These are phyloP conservation scores for Equus quagga DNA, from an alignment of 2,113 vertebrate genomes.

Conservation along the genomic window DNA sequence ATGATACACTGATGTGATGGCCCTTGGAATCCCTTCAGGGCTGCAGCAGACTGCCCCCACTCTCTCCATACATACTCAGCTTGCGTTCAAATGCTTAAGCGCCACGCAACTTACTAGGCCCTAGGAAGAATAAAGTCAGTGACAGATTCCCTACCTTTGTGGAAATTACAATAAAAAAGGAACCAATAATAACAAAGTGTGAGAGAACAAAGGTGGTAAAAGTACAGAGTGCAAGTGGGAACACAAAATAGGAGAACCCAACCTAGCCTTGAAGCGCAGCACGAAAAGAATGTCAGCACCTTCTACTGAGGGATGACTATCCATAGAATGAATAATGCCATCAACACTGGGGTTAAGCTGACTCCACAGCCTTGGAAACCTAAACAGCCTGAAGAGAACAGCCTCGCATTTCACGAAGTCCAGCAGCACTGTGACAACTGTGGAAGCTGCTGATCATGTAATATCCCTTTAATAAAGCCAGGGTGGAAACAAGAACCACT, in stretches of 20 bases:
- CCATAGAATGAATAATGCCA: not conserved
- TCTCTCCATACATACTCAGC: not conserved
- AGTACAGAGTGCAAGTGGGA: not conserved
- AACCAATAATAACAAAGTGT: not conserved
- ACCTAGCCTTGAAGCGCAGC: not conserved
- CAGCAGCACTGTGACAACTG: not conserved
- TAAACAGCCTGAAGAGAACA: not conserved
- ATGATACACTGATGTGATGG: not conserved
- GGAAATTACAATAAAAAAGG: not conserved
- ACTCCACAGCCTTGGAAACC: not conserved
- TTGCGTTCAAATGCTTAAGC: not conserved
- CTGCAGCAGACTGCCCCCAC: not conserved
- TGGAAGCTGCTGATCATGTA: not conserved
- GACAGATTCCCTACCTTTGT: not conserved
- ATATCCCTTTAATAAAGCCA: not conserved
- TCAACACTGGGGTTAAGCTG: not conserved
- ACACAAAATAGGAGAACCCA: not conserved
- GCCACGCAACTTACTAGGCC: not conserved
- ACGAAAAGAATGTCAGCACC: not conserved
- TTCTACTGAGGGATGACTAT: not conserved
- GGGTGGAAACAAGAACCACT: not conserved
- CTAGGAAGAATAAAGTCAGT: not conserved
- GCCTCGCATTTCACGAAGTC: not conserved
- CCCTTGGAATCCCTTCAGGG: not conserved
- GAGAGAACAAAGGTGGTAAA: not conserved